A percentile compares a stretch with the other conserved stretches of the same genome.
These are phyloP conservation scores for Neolamprologus sp. DNA, from an alignment of 2,113 vertebrate species.

Conservation along the genomic window DNA sequence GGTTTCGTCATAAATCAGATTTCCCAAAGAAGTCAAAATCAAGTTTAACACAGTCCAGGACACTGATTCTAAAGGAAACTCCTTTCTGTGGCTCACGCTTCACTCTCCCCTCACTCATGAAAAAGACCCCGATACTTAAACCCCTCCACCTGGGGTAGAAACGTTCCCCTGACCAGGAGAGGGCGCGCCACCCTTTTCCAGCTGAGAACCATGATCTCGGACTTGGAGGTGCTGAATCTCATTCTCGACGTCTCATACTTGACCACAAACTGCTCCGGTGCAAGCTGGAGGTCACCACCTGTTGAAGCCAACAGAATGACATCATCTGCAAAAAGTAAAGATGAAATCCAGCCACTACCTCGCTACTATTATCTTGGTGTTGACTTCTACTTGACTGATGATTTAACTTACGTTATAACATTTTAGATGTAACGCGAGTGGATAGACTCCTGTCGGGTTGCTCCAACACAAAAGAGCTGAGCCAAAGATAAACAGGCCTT, in stretches of 20 bases:
- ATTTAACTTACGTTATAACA: neutral
- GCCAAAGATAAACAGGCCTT: neutral
- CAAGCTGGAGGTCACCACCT: neutral
- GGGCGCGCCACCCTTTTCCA: neutral
- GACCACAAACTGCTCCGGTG: neutral
- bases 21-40: neutral
- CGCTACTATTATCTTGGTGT: neutral
- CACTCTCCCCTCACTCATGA: neutral
- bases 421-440: neutral
- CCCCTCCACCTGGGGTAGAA: neutral
- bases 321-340: neutral
- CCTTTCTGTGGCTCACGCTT: neutral
- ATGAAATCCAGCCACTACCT: neutral
- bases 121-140: neutral
- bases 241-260: neutral
- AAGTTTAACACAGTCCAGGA: neutral
- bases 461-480: neutral
- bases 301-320: neutral
- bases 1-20: neutral
- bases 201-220: neutral
- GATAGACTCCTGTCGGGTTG: accelerated
- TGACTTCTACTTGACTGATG: neutral
- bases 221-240: neutral
- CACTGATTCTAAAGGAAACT: neutral
- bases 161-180: neutral